Evolutionary conservation across 2,888 invertebrate species (phyloP), one percentile per base, ranked within the genome.

Genomic region (Sarcophaga caerulescens): DNA sequence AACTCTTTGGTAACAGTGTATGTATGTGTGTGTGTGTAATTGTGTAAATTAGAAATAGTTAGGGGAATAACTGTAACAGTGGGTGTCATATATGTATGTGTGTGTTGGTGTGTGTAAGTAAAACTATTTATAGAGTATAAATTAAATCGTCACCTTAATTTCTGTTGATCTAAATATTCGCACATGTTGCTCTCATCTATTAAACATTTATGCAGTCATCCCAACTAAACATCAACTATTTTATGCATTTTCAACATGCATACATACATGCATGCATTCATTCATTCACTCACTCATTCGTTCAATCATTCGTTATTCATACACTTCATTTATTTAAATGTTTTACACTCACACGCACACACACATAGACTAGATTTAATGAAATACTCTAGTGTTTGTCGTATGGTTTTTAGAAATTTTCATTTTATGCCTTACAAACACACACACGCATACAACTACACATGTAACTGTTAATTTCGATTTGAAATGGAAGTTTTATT

Each of bases 401-500:
- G 70, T 47, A 21, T 57, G 10, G 25, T 70, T 57, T 70, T 35
- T 8, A 35, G 35, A 35, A 35, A 35, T 35, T 35, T 35, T 35
- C 35, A 35, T 35, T 35, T 35, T 35, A 35, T 35, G 35, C 8
- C 35, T 0, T 2, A 35, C 35, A 35, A 8, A 35, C 8, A 35
- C 35, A 35, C 35, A 35, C 35, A 35, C 35, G 35, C 35, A 8
- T 35, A 35, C 10, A 35, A 35, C 35, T 8, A 35, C 35, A 35
- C 35, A 35, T 35, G 35, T 35, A 35, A 35, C 35, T 78, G 45
- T 68, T 69, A 83, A 83, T 74, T 74, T 83, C 52, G 12, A 52
- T 19, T 25, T 12, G 17, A 52, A 75, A 78, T 83, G 74, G 62
- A 82, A 63, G 73, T 78, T 83, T 78, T 83, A 83, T 78, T 83